phyloP scores from a whole-genome alignment of 2,797 vertebrate genomes.

The Paedocypris micromegethes region DNA sequence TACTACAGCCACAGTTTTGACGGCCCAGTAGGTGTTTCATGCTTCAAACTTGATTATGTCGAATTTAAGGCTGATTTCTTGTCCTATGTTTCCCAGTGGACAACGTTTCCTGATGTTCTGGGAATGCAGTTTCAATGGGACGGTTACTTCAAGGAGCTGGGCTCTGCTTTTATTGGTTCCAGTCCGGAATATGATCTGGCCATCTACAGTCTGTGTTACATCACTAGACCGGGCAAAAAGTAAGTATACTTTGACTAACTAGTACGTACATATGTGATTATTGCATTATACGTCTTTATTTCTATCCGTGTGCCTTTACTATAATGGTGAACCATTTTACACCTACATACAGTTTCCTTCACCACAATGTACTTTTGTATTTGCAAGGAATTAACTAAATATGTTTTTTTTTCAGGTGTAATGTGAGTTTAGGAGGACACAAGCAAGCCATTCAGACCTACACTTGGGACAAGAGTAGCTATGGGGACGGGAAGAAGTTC shows the following conservation, averaged over 20 bases:
- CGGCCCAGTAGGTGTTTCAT: conserved; percentile 76
- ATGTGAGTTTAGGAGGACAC: conserved; percentile 79
- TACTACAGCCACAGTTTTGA: conserved; percentile 90
- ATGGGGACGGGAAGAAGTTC: conserved; percentile 76
- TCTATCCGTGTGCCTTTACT: too few relatives aligned
- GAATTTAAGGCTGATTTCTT: neutral
- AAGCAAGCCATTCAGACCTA: conserved; percentile 80
- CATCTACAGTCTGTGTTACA: conserved; percentile 86
- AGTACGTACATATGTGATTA: too few relatives aligned
- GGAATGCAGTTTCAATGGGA: conserved; percentile 93
- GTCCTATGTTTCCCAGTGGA: conserved; percentile 70
- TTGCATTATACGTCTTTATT: too few relatives aligned
- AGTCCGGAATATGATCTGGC: conserved; percentile 94
- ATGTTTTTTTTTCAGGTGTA: conserved; percentile 66
- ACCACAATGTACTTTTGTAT: too few relatives aligned
- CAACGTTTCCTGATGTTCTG: conserved; percentile 78
- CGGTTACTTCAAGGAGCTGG: conserved; percentile 85
- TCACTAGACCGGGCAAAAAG: conserved; percentile 79
- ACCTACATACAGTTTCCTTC: too few relatives aligned
- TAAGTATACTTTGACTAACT: conserved; percentile 58
- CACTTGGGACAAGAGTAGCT: conserved; percentile 80
- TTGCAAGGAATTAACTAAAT: too few relatives aligned
- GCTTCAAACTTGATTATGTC: too few relatives aligned
- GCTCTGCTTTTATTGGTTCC: conserved; percentile 83
- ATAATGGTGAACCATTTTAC: too few relatives aligned